Base-by-base conservation (phyloP, 2,888 invertebrate species). In the Tiliacea aurago region DNA sequence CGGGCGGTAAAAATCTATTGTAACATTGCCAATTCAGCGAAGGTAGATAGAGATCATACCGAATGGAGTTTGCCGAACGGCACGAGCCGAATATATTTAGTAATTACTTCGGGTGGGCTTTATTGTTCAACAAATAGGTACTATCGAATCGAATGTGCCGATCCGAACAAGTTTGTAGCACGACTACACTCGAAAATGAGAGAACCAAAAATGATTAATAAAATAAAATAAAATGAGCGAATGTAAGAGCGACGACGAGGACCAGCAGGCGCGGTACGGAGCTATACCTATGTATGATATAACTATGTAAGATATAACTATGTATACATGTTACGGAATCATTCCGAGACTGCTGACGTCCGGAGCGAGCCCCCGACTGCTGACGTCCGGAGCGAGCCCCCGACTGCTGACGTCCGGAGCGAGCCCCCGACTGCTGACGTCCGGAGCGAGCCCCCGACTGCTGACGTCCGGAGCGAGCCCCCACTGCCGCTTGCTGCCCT, bases 211-310 rank as follows among this genome's bases (percentile, higher is more conserved):
- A 28, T 70, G 20, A 62, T 58, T 9, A 49, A 41, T 58, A n/a
- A n/a, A 56, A 49, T 71, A 49, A 58, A 49, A 15, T 56, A 13
- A 28, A 28, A 28, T 28, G 28, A 47, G n/a, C 10, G 2, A 33
- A 28, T 49, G 28, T 56, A 11, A 28, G 37, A 37, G 47, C 41
- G 41, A n/a, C 43, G 49, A 43, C 43, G 61, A 73, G 73, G 47
- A 33, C 0, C 45, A 20, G 63, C 47, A 15, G 20, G 28, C 13
- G 28, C 28, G 28, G 28, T 28, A 28, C 28, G 28, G 18, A 23
- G 4, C 41, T 43, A 0, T 6, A 18, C 15, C 2, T 4, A n/a
- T 20, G 11, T 58, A 11, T 20, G 1, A 10, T 33, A 9, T n/a
- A n/a, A 37, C 13, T n/a, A n/a, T n/a, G n/a, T n/a, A n/a, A n/a